Base-by-base conservation (phyloP, 2,888 invertebrate genomes). In the Drosophila peninsularis region DNA sequence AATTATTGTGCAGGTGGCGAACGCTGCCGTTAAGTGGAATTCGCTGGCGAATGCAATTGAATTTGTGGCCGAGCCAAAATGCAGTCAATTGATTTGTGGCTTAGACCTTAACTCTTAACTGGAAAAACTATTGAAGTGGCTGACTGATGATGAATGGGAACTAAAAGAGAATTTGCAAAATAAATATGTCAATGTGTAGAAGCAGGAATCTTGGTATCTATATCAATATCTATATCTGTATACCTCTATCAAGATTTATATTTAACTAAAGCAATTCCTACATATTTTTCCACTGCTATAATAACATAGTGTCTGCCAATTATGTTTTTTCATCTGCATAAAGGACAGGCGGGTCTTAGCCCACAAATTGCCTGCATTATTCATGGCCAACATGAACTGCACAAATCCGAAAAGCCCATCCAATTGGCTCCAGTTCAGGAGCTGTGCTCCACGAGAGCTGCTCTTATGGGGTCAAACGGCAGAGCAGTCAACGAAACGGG, bases 31-130 rank as follows among this genome's bases (percentile, higher is more conserved):
- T 62, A 66, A 73, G 62, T 78, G 65, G 7, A 56, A 78, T 66
- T 68, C 62, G 45, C 61, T 64, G 68, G 70, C 70, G 58, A 75
- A 75, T 75, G 71, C 62, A 71, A 78, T 75, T 60, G 44, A 50
- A 55, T 66, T 42, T 27, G 36, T 24, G 39, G 52, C 36, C 37
- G 17, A 45, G 42, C 42, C 30, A 37, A 53, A 27, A 19, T 4
- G 58, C 11, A 27, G 13, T 19, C 52, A 21, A 47, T 19, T 62
- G 50, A 58, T 34, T 49, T 34, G 32, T 41, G 39, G 14, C 45
- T 27, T 37, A 14, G 13, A 13, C 7, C 13, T 37, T 24, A 11
- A 42, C 19, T 30, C n/a, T 39, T 21, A 36, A 45, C 4, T 57
- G 13, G 7, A 17, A 54, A 19, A 41, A 11, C 14, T 39, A 27